Evolutionary conservation across 2,888 invertebrate genomes (phyloP).

Genomic region (Rhabditophanes sp.): DNA sequence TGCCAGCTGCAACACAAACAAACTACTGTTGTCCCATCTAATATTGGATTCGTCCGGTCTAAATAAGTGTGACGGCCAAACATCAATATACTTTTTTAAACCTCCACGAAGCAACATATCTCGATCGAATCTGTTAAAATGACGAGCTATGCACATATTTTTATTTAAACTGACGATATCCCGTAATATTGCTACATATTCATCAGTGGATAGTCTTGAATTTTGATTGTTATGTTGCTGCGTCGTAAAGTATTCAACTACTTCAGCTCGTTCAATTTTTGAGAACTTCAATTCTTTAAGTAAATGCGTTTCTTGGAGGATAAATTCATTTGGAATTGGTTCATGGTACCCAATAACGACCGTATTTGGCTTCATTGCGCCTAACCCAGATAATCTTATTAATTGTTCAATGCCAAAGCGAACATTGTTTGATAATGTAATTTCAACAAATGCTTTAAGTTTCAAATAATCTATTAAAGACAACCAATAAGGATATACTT

Average conservation of each 20-base stretch:
- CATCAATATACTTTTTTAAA: constrained; percentile 59
- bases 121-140: constrained; percentile 73
- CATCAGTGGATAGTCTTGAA: constrained; percentile 43
- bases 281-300: constrained; percentile 37
- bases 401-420: constrained; percentile 73
- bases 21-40: constrained; percentile 61
- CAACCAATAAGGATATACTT: constrained; percentile 73
- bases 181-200: constrained; percentile 67
- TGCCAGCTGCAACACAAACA: constrained; percentile 88
- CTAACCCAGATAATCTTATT: constrained; percentile 57
- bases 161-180: constrained; percentile 82
- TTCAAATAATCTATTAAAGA: constrained; percentile 81
- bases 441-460: constrained; percentile 86
- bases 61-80: constrained; percentile 90
- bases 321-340: constrained; percentile 57
- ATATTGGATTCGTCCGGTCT: constrained; percentile 57
- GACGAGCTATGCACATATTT: constrained; percentile 77
- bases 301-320: constrained; percentile 51
- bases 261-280: constrained; percentile 41
- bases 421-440: constrained; percentile 69
- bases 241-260: constrained; percentile 42
- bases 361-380: constrained; percentile 98
- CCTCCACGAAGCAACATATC: constrained; percentile 38
- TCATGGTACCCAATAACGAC: constrained; percentile 86
- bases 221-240: constrained; percentile 25